Base-by-base conservation (phyloP, 1,140 invertebrate genomes). In the fruit fly (Drosophila melanogaster) region DNA sequence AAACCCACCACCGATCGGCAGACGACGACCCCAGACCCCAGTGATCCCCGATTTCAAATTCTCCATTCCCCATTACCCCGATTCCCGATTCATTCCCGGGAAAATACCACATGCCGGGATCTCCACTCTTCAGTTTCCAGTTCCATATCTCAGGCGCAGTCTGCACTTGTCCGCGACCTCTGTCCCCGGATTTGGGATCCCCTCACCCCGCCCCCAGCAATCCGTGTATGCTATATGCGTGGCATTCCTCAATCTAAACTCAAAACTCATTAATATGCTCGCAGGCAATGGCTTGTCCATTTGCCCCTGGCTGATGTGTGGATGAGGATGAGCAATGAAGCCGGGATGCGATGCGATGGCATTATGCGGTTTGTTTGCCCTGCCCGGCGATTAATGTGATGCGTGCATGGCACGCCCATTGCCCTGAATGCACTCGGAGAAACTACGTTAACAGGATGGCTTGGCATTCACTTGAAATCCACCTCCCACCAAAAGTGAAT, bases 191-290 rank as follows among this genome's bases (percentile, higher is more conserved):
- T 6, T 6, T 24, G 35, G 22, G 8, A 30, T 37, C 55, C 54
- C 19, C 37, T 17, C 8, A 19, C 1, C 22, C 11, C 17, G n/a
- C n/a, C n/a, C n/a, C n/a, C n/a, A n/a, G n/a, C n/a, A n/a, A n/a
- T n/a, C n/a, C n/a, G n/a, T 14, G 24, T 0, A 50, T 79, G 76
- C 46, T 62, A 49, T 70, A 19, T 72, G 74, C 56, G 50, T 64
- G 49, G 72, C 74, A 87, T 87, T 89, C 84, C 81, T 78, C 69
- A 84, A 84, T 71, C 64, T 58, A 70, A 81, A 81, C 65, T 61
- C 73, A 81, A 81, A 83, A 76, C 81, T 86, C 81, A 85, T 85
- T 85, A 89, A 89, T 89, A 89, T 89, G 85, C 85, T 77, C 49
- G 33, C 47, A 65, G 62, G 74, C 58, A 71, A 46, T 57, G 44